These are phyloP conservation scores for Eupithecia subumbrata DNA, from an alignment of 2,888 invertebrate species.

Conservation along the genomic window DNA sequence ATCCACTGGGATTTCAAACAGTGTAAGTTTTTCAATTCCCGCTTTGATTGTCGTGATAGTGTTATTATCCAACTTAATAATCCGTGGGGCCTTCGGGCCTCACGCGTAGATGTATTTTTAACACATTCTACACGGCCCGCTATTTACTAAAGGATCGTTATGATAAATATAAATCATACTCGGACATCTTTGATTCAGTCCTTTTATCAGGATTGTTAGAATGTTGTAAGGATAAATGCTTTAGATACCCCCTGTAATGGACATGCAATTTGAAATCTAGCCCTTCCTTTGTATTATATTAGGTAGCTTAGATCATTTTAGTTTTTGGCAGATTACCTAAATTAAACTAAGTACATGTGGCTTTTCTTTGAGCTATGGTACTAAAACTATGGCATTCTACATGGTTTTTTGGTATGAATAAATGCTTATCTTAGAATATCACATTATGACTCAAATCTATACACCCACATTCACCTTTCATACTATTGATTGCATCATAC, in stretches of 20 bases:
- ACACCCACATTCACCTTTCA: neutral
- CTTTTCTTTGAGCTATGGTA: neutral
- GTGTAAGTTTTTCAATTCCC: slow-evolving; percentile 73
- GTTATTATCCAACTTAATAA: neutral
- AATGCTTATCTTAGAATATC: neutral
- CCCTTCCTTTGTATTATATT: neutral
- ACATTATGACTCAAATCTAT: neutral
- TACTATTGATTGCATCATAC: neutral
- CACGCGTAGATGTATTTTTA: slow-evolving; percentile 66
- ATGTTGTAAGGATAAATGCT: neutral
- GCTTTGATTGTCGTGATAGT: slow-evolving; percentile 56
- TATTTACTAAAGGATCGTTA: neutral
- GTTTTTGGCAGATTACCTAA: neutral
- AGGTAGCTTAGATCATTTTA: neutral
- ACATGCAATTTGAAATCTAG: neutral
- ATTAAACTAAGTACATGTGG: neutral
- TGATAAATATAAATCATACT: neutral
- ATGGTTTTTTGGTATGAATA: no score
- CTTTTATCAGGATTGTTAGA: neutral
- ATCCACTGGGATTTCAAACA: slow-evolving; percentile 60
- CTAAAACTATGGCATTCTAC: neutral
- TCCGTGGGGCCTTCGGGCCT: slow-evolving; percentile 49
- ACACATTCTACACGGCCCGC: slow-evolving; percentile 21
- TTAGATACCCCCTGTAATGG: neutral
- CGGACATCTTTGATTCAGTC: neutral